phyloP scores from a whole-genome alignment of 2,797 vertebrate species.

The Centroberyx gerrardi region DNA sequence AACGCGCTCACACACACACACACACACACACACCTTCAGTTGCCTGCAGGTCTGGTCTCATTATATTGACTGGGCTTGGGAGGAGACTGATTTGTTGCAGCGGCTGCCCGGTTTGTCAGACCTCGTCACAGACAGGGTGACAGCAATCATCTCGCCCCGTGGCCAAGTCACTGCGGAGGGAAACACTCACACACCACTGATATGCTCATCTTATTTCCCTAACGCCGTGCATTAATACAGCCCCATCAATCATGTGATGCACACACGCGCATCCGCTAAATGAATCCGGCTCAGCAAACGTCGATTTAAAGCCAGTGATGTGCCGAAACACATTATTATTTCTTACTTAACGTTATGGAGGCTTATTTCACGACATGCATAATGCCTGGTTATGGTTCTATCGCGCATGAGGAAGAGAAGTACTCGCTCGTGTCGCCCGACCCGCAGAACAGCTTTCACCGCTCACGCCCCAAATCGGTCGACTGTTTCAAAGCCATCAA shows the following conservation, averaged over 20 bases:
- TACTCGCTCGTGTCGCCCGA: constrained; percentile 7
- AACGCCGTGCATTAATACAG: constrained; percentile 43
- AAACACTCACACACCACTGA: constrained; percentile 45
- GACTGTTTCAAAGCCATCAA: constrained; percentile 30
- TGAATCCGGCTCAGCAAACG: constrained; percentile 8
- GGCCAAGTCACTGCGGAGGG: constrained; percentile 60
- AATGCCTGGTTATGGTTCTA: constrained; percentile 14
- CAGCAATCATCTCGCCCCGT: constrained; percentile 69
- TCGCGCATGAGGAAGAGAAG: background rate
- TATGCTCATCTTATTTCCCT: constrained; percentile 67
- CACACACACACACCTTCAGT: constrained; percentile 49
- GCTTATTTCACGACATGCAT: constrained; percentile 13
- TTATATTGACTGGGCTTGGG: constrained; percentile 74
- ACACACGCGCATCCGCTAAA: constrained; percentile 26
- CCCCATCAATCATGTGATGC: constrained; percentile 45
- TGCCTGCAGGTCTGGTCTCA: constrained; percentile 75
- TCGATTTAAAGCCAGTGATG: constrained; percentile 10
- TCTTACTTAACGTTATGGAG: constrained; percentile 14
- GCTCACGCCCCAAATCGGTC: constrained; percentile 18
- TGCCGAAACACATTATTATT: background rate
- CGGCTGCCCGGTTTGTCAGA: constrained; percentile 67
- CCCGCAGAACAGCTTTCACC: constrained; percentile 24
- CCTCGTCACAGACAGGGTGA: constrained; percentile 47
- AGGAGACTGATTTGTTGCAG: constrained; percentile 79
- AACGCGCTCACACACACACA: constrained; percentile 1